These are phyloP conservation scores for Muntiacus reevesi DNA, from an alignment of 2,113 vertebrate genomes.

Conservation along the genomic window DNA sequence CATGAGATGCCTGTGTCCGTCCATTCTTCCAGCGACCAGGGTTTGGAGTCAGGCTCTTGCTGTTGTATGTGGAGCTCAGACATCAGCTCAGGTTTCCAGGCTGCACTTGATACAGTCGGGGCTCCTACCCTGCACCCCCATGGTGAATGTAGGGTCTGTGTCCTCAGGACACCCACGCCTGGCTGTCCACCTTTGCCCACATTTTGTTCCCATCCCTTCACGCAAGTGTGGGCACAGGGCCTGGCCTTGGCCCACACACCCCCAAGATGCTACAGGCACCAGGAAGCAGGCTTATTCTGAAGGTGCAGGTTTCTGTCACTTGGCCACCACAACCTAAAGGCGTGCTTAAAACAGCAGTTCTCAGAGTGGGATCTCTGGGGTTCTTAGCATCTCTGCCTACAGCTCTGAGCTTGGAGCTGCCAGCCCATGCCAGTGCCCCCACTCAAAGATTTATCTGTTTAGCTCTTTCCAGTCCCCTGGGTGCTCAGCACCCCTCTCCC, in stretches of 20 bases:
- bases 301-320: neutral
- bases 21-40: accelerated
- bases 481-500: neutral
- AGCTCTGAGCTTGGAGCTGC: neutral
- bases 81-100: accelerated
- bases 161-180: accelerated
- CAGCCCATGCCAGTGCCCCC: neutral
- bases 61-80: accelerated
- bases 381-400: neutral
- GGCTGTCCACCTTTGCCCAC: too few relatives aligned
- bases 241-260: neutral
- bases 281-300: neutral
- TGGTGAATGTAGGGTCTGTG: too few relatives aligned
- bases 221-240: neutral
- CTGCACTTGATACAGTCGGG: accelerated
- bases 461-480: neutral
- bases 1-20: accelerated
- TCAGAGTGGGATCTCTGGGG: neutral
- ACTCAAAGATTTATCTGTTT: too few relatives aligned
- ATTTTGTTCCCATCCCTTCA: too few relatives aligned
- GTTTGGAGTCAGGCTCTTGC: neutral
- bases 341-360: too few relatives aligned
- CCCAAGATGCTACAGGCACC: neutral
- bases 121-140: neutral
- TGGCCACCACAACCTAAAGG: neutral